Base-by-base conservation (phyloP, 2,797 vertebrate species). In the Enteromius argenteus region DNA sequence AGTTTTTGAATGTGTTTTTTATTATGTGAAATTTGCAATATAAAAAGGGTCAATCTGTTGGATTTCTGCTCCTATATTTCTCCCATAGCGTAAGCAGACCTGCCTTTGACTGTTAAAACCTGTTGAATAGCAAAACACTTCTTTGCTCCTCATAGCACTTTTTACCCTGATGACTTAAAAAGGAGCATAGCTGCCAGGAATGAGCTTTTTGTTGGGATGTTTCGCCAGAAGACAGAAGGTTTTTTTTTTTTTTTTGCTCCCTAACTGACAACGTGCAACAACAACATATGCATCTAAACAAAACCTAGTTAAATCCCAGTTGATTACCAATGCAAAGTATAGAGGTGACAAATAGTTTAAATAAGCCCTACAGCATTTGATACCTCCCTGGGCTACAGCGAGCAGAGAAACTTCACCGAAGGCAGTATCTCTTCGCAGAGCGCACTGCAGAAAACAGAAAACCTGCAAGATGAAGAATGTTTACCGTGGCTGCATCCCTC, bases 401-500 rank as follows among this genome's bases (percentile, higher is more conserved):
- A 75, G 72, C 42, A 7, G 49, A 67, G 82, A 58, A 84, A 86
- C 81, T 42, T 67, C 46, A 74, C 49, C 5, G 51, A 80, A 84
- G 85, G 51, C 53, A 64, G 7, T 44, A 49, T 67, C 53, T 83
- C 56, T 66, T 62, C 14, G 21, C 46, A 56, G 66, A 69, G 79
- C 17, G 42, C 35, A 35, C 44, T 1, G 37, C n/a, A 77, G 82
- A 90, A n/a, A 83, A 90, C 90, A 90, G 91, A 27, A 79, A 83
- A 73, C 53, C 23, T 23, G 58, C 78, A 68, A 87, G 80, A 92
- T 89, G 90, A 92, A 90, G 73, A 91, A 93, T 93, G 90, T 93
- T 93, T 92, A 91, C 89, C 87, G 89, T 89, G 86, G 90, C 90
- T 90, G 90, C 89, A 81, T 86, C 71, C 89, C 32, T 91, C 90